A percentile compares a stretch with the other conserved stretches of the same genome.
Conservation (phyloP, 2,888 invertebrate genomes). For the Orchesella flavescens region DNA sequence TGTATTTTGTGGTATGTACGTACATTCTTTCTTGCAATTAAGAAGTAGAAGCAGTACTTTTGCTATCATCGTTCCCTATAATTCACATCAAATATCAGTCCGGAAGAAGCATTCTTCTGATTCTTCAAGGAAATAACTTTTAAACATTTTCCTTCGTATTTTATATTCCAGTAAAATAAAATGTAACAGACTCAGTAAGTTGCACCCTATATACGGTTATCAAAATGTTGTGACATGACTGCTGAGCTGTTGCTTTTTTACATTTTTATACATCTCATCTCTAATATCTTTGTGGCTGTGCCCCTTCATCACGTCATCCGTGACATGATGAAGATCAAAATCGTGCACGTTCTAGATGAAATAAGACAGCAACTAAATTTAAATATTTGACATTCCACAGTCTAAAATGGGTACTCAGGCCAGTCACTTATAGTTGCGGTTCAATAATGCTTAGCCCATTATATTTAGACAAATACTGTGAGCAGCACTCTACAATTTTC, state of each 20-base stretch:
- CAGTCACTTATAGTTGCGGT: constrained; percentile 14
- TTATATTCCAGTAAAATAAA: no score
- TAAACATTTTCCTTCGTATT: no score
- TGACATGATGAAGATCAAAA: constrained; percentile 57
- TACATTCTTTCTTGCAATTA: no score
- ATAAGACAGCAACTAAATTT: constrained; percentile 50
- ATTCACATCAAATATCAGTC: no score
- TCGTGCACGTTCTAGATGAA: constrained; percentile 45
- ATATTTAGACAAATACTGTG: no score
- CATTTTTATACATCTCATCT: constrained; percentile 28
- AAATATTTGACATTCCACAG: constrained; percentile 55
- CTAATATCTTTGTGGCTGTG: constrained; percentile 35
- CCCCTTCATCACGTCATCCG: constrained; percentile 55
- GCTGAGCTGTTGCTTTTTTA: constrained; percentile 8
- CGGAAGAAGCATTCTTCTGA: no score
- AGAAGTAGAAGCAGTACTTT: no score
- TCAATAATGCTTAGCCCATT: background rate
- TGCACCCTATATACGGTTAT: constrained; percentile 9
- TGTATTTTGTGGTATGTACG: no score
- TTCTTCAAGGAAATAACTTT: no score
- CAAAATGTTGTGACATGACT: constrained; percentile 55
- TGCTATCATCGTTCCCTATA: no score
- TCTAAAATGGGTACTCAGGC: constrained; percentile 16
- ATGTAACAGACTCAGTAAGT: no score
- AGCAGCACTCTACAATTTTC: no score